Evolutionary conservation across 1,140 invertebrate genomes (phyloP).

Genomic region (Stratiolaelaps scimitus): DNA sequence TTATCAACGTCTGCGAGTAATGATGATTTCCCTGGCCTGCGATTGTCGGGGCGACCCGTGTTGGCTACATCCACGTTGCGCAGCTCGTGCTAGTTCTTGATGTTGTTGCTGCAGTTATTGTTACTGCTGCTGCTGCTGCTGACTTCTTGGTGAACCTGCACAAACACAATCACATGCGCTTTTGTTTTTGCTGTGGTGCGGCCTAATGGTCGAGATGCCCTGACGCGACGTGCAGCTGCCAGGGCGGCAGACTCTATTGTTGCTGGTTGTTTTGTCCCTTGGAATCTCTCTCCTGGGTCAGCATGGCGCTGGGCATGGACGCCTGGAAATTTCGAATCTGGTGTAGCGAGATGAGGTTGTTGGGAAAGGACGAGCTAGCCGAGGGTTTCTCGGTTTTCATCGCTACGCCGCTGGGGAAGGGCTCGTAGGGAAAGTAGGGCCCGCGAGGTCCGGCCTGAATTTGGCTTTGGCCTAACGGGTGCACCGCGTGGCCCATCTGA

Average conservation of each 20-base stretch:
- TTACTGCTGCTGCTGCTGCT: conserved; percentile 26
- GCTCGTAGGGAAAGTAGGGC: conserved; percentile 73
- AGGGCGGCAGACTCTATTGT: conserved; percentile 4
- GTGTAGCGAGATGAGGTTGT: conserved; percentile 85
- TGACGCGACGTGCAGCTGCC: too few species aligned
- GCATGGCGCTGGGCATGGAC: conserved; percentile 60
- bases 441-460: conserved; percentile 38
- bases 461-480: conserved; percentile 38
- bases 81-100: too few species aligned
- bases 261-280: conserved; percentile 13
- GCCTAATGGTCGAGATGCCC: too few species aligned
- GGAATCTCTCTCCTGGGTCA: conserved; percentile 33
- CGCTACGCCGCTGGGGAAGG: conserved; percentile 51
- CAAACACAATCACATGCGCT: too few species aligned
- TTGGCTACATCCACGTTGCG: too few species aligned
- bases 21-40: too few species aligned
- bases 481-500: conserved; percentile 36
- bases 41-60: too few species aligned
- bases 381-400: conserved; percentile 36
- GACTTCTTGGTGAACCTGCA: neutral
- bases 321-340: conserved; percentile 85
- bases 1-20: too few species aligned
- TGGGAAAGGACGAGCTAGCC: conserved; percentile 64
- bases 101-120: neutral
- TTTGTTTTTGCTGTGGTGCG: too few species aligned